These are phyloP conservation scores for Naja naja DNA, from an alignment of 2,113 vertebrate genomes.

Conservation along the genomic window DNA sequence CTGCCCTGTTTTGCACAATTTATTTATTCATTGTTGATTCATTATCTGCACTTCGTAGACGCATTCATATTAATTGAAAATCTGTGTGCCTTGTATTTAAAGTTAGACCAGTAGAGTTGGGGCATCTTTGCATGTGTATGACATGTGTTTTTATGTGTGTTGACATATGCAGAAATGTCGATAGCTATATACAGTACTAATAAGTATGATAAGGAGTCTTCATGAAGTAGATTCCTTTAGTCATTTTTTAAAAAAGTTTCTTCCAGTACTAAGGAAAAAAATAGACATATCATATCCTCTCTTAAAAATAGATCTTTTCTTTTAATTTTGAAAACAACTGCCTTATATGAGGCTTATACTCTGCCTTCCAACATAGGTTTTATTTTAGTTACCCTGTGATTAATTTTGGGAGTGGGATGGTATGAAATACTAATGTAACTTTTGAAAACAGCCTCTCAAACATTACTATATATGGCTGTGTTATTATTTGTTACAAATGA, in stretches of 20 bases:
- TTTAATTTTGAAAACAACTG: neutral
- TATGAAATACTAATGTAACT: constrained; percentile 51
- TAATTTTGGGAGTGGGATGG: neutral
- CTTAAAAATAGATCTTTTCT: neutral
- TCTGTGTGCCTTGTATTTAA: neutral
- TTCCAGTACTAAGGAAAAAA: neutral
- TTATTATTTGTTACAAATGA: constrained; percentile 55
- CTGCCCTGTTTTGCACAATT: neutral
- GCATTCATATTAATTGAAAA: neutral
- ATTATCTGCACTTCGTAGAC: neutral
- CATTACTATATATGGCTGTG: constrained; percentile 47
- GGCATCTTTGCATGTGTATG: neutral
- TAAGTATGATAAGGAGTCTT: neutral
- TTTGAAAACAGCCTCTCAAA: constrained; percentile 41
- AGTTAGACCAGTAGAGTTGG: neutral
- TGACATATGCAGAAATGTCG: neutral
- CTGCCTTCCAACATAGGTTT: neutral
- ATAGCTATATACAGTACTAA: neutral
- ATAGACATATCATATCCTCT: neutral
- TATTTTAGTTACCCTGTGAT: neutral
- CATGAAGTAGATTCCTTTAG: neutral
- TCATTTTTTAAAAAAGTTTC: neutral
- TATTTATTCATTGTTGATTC: neutral
- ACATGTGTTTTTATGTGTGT: neutral
- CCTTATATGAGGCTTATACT: neutral